These are phyloP conservation scores for Cyprinodon brontotheroides DNA, from an alignment of 2,113 vertebrate genomes.

Conservation along the genomic window DNA sequence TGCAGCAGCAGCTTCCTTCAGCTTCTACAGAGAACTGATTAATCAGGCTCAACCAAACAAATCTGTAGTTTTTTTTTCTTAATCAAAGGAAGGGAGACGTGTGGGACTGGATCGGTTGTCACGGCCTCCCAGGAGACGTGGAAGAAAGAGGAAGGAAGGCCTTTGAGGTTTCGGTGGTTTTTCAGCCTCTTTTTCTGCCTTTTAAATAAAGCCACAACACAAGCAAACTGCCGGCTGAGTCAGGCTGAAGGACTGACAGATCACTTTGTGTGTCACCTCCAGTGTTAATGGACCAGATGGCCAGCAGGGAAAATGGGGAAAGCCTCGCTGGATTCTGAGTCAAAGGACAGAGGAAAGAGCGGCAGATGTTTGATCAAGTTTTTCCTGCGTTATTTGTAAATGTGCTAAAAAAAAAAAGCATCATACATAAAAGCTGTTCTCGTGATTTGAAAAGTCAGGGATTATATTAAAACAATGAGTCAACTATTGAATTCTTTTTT, in stretches of 20 bases:
- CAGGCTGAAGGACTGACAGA: conserved; percentile 1
- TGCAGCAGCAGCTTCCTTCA: not conserved
- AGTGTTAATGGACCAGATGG: conserved; percentile 25
- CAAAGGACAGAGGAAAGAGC: not conserved
- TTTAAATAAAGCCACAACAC: conserved; percentile 43
- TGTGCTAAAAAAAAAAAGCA: no score
- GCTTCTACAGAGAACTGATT: not conserved
- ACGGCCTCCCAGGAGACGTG: not conserved
- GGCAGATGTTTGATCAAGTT: not conserved
- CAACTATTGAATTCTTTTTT: not conserved
- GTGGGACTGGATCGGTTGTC: not conserved
- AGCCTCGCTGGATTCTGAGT: not conserved
- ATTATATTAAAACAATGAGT: not conserved
- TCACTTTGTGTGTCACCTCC: conserved; percentile 5
- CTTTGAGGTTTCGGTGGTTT: conserved; percentile 62
- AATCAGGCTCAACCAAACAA: not conserved
- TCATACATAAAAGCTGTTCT: no score
- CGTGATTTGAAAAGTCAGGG: no score
- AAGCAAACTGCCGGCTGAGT: conserved; percentile 6
- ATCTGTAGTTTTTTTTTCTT: not conserved
- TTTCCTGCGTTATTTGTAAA: no score
- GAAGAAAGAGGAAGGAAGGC: conserved; percentile 50
- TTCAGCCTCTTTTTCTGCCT: conserved; percentile 18
- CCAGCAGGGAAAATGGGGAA: conserved; percentile 1
- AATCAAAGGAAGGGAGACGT: not conserved